Base-by-base conservation (phyloP, 2,113 vertebrate genomes). In the Catharus fuscescens region DNA sequence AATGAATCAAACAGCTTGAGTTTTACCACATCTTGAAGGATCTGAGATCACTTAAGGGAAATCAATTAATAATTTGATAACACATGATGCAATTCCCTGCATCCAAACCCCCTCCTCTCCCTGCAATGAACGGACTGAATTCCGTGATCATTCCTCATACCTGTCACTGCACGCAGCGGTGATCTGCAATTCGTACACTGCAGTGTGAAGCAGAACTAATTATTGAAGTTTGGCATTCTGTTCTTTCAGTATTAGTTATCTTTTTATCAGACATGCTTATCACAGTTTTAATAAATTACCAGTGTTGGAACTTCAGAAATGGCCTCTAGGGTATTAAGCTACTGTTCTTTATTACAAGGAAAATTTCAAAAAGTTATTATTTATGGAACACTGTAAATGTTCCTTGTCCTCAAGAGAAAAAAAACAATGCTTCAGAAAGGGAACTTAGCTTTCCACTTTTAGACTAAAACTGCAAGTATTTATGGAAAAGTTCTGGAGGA, bases 261-360 rank as follows among this genome's bases (percentile, higher is more conserved):
- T 92, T 86, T 91, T 93, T 93, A 93, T 92, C 94, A 95, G 93
- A 84, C 56, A 59, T 87, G 77, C 84, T 95, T 96, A 92, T 96
- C 82, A 53, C 48, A 45, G 77, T 86, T 95, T 93, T 92, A 95
- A 96, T 90, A 90, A 93, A 96, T 94, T 94, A 84, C 82, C 56
- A 34, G 47, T 65, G 72, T 57, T 90, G 87, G 59, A 95, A 80
- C 80, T 84, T 97, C 57, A 91, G 64, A 76, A 94, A 80, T 81
- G 64, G 64, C 80, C 83, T 90, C 83, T 79, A 61, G 72, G 61
- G 65, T 52, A 59, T 95, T 72, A 71, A 92, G 69, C 65, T 88
- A 70, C 82, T 34, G 52, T 74, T 78, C 61, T 88, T 76, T 86
- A 57, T 94, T 91, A 91, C 67, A 79, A 89, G 78, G 87, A 91